Evolutionary conservation across 2,797 vertebrate genomes (phyloP), one percentile per base, ranked within the genome.

Genomic region (Chanos chanos): DNA sequence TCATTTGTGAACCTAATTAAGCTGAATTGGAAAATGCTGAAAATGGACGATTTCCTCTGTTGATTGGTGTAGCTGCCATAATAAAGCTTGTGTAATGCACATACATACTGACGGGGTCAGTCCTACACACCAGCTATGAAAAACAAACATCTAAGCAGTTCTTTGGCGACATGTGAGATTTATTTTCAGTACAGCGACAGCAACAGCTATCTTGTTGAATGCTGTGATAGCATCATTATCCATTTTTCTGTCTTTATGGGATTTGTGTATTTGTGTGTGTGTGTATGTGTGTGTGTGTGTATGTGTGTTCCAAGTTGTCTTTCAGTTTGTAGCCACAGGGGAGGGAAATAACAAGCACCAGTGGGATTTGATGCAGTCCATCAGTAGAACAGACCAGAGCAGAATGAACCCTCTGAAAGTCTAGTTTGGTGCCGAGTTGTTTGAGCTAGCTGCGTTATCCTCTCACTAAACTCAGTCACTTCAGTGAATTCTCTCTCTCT

Each of bases 291-390:
- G 79, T 83, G 76, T 86, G n/a, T 84, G 83, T 82, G 73, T 19
- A 50, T 72, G 63, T 64, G 68, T 70, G 64, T 64, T 68, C 62
- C 71, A 74, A 81, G 73, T 60, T 60, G 75, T 64, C 59, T 73
- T 76, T 78, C 72, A 75, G 74, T 77, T 60, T 59, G 67, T 71
- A 89, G 77, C 90, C 83, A 78, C 86, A 77, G 87, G 89, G 88
- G 85, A 87, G 87, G 86, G 85, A 89, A 88, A 90, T 91, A 90
- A 91, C 85, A 90, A 90, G 89, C 87, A 86, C 86, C 85, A 83
- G 85, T 79, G 87, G 88, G 88, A 89, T 86, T 88, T 85, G 82
- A 72, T 52, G 52, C 21, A 53, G 77, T 77, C 53, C 66, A 49
- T 55, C 65, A 63, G 54, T 70, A 59, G 62, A 66, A 53, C 54